Conservation (phyloP, 1,140 invertebrate genomes). For the Subanguina moxae region DNA sequence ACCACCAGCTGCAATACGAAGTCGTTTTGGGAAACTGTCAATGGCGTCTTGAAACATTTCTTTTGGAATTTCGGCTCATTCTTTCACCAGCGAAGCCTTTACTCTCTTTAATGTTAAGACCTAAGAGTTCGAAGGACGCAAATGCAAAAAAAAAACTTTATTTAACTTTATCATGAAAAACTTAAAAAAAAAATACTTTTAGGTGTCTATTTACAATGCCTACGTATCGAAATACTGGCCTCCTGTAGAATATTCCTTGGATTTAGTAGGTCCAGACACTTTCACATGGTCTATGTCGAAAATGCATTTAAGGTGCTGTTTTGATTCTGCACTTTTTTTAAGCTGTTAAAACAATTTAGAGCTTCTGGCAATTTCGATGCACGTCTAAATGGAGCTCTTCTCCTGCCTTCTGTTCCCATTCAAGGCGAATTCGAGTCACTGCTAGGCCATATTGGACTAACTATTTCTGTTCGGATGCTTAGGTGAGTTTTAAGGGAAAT, state of each 20-base stretch:
- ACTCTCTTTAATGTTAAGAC: too few species aligned
- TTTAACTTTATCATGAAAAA: too few species aligned
- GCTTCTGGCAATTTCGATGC: constrained; percentile 56
- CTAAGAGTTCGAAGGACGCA: too few species aligned
- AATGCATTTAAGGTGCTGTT: constrained; percentile 52
- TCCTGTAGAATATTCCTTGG: constrained; percentile 54
- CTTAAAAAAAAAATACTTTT: constrained; percentile 6
- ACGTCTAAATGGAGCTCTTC: constrained; percentile 49
- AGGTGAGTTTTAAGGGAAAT: constrained; percentile 50
- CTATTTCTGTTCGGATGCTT: constrained; percentile 54
- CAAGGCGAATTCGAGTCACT: constrained; percentile 54
- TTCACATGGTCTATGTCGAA: constrained; percentile 59
- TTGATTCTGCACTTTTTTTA: neutral
- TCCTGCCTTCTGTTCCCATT: constrained; percentile 57
- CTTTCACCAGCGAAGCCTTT: too few species aligned
- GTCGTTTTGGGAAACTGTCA: too few species aligned
- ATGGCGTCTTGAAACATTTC: too few species aligned
- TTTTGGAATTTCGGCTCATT: too few species aligned
- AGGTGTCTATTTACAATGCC: constrained; percentile 58
- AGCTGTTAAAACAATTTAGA: constrained; percentile 22
- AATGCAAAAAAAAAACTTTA: too few species aligned
- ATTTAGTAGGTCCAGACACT: constrained; percentile 52
- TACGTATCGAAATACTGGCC: constrained; percentile 59
- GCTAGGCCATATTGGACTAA: constrained; percentile 52
- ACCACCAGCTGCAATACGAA: too few species aligned